Conservation (phyloP, 2,113 vertebrate genomes). For the Arvicanthis niloticus region DNA sequence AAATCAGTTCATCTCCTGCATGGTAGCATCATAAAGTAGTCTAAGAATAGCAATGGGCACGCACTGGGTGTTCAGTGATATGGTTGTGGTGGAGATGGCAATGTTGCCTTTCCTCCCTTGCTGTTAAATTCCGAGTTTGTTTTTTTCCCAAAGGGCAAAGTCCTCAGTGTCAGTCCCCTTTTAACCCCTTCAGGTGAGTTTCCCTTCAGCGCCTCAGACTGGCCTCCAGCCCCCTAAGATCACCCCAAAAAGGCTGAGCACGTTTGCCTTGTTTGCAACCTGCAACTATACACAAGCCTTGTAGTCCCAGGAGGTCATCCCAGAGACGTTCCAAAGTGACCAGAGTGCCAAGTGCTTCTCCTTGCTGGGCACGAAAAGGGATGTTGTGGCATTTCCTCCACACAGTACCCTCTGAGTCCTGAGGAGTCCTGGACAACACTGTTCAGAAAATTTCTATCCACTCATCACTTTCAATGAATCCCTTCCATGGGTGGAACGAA, state of each 20-base stretch:
- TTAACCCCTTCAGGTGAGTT: too few relatives aligned
- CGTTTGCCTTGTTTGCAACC: background rate
- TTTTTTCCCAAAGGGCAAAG: background rate
- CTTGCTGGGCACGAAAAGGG: background rate
- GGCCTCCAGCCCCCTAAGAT: background rate
- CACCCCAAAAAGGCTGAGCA: fast-evolving
- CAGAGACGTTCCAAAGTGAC: background rate
- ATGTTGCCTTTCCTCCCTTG: background rate
- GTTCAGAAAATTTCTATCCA: background rate
- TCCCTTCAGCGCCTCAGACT: background rate
- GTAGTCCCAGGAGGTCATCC: background rate
- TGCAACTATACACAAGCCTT: too few relatives aligned
- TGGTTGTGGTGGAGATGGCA: background rate
- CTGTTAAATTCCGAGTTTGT: background rate
- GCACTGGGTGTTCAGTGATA: background rate
- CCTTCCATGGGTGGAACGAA: background rate
- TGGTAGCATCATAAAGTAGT: background rate
- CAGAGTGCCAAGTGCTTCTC: background rate
- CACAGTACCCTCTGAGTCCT: background rate
- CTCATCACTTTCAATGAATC: background rate
- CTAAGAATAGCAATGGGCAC: background rate
- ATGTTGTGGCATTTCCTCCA: background rate
- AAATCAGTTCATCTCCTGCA: background rate
- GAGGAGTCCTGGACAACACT: background rate
- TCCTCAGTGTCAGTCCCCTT: background rate